phyloP scores from a whole-genome alignment of 2,113 vertebrate species.

The Paratilapia polleni region DNA sequence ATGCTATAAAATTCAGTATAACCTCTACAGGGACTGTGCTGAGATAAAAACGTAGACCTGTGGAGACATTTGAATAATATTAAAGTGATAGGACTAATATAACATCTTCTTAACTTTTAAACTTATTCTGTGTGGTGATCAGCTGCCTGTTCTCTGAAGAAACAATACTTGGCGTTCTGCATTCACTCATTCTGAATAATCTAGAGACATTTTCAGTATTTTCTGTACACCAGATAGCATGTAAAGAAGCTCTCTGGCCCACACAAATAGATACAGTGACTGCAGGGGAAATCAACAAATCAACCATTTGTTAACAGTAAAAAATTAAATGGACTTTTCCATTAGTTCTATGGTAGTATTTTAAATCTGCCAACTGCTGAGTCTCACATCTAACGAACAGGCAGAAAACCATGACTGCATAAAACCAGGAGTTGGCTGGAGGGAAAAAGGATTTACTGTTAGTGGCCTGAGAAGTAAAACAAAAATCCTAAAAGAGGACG shows the following conservation, averaged over 20 bases:
- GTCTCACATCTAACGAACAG: constrained; percentile 48
- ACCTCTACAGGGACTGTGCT: not conserved
- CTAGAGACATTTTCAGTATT: not conserved
- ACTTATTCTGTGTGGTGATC: not conserved
- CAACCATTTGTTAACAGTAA: constrained; percentile 53
- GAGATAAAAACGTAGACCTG: not conserved
- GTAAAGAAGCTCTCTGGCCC: constrained; percentile 8
- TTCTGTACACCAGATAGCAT: constrained; percentile 10
- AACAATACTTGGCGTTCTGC: not conserved
- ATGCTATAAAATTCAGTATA: not conserved
- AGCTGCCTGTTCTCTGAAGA: not conserved
- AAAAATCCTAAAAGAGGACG: constrained; percentile 72
- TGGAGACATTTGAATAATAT: not conserved
- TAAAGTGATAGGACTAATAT: not conserved
- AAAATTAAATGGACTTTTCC: constrained; percentile 74
- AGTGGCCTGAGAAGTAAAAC: constrained; percentile 68
- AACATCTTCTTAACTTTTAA: not conserved
- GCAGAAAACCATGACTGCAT: constrained; percentile 69
- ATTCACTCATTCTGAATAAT: not conserved
- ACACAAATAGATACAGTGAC: constrained; percentile 38
- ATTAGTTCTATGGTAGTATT: constrained; percentile 48
- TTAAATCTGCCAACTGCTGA: constrained; percentile 60
- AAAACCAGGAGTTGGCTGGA: constrained; percentile 65
- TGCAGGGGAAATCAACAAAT: constrained; percentile 64
- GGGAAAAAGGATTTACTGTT: constrained; percentile 74